Base-by-base conservation (phyloP, 2,797 vertebrate genomes). In the Podarcis siculus region DNA sequence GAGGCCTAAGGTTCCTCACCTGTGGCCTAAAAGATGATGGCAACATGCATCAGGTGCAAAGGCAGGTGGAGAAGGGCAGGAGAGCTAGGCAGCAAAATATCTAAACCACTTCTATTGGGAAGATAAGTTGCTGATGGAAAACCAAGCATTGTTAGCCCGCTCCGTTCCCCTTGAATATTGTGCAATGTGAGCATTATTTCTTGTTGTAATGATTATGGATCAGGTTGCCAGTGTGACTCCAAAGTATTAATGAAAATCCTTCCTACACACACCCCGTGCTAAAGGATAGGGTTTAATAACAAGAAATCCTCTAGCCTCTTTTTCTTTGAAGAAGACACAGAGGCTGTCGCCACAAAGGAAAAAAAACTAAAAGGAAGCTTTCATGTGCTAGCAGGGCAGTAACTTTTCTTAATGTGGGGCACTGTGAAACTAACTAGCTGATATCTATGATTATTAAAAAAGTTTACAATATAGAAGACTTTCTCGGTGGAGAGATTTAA, bases 401-500 rank as follows among this genome's bases (percentile, higher is more conserved):
- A 85, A 76, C 77, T 85, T 81, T 67, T 37, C 35, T 61, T 85
- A 85, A 81, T 89, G 79, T 85, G 78, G 78, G 83, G 39, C 71
- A 82, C 69, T 27, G 17, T 69, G 37, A 77, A 88, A 88, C 81
- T 76, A 89, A 89, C 88, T 76, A 89, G 83, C 71, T 85, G 85
- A 85, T 89, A 89, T 85, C 69, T 81, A 89, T 81, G 78, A 85
- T 89, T 89, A 89, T 89, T 89, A 85, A 85, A 85, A 49, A 81
- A 85, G 58, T 81, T 89, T 85, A 86, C 83, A 85, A 89, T 89
- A 89, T 85, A 82, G 58, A 86, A 82, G 83, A 69, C 78, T 86
- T 77, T 82, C 88, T 89, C 88, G 42, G 78, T 55, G 88, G 88
- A 89, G 88, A 77, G 88, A 86, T 89, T 89, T 67, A 42, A 77